Evolutionary conservation across 1,140 invertebrate species (phyloP).

Genomic region (Theocolax elegans): DNA sequence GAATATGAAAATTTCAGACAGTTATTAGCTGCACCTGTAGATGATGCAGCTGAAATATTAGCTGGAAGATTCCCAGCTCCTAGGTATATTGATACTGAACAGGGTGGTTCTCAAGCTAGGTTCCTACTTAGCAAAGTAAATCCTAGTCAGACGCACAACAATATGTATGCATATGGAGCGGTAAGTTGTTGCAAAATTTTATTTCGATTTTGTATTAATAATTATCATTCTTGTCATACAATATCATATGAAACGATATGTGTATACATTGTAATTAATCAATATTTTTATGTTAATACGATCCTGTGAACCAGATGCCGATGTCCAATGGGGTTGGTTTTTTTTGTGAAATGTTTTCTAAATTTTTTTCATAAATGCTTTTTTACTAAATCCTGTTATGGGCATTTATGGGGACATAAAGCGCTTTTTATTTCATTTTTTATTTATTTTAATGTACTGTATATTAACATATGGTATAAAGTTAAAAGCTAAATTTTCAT

Average conservation of each 20-base stretch:
- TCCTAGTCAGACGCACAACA: conserved; percentile 99
- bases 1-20: conserved; percentile 99
- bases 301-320: conserved; percentile 65
- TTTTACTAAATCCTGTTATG: conserved; percentile 7
- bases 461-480: conserved; percentile 5
- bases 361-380: conserved; percentile 46
- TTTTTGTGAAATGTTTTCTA: conserved; percentile 51
- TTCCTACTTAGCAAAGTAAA: conserved; percentile 99
- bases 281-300: conserved; percentile 60
- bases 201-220: conserved; percentile 52
- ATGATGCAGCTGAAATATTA: conserved; percentile 97
- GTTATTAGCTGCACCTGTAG: conserved; percentile 93
- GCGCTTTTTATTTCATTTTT: background rate
- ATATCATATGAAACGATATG: too few species aligned
- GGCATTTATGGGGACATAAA: conserved; percentile 11
- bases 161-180: conserved; percentile 93
- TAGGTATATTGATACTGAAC: conserved; percentile 98
- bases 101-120: conserved; percentile 96
- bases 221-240: too few species aligned
- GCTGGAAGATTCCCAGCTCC: conserved; percentile 97
- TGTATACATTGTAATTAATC: conserved; percentile 56
- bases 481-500: background rate
- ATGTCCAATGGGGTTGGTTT: conserved; percentile 66
- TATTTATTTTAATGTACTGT: background rate
- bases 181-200: conserved; percentile 73